These are phyloP conservation scores for Heliconius charithonia DNA, from an alignment of 2,888 invertebrate genomes.

Conservation along the genomic window DNA sequence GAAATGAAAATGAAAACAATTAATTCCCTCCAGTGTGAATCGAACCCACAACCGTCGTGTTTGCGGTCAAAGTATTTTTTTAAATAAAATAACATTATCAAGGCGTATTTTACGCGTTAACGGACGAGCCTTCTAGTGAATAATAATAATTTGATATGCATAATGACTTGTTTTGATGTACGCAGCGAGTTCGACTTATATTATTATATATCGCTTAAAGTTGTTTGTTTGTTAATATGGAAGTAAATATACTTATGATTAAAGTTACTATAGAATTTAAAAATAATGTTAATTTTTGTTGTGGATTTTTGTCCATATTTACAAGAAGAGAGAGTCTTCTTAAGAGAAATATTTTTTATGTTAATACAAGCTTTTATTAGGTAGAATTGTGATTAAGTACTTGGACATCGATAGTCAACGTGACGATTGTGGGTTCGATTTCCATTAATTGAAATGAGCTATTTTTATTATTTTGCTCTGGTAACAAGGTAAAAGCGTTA, in stretches of 20 bases:
- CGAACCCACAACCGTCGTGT: background rate
- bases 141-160: slow-evolving; percentile 7
- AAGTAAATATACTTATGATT: background rate
- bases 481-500: background rate
- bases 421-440: background rate
- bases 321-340: no score
- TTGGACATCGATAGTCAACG: no score
- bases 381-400: no score
- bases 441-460: background rate
- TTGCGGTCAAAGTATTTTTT: background rate
- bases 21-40: background rate
- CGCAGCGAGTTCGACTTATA: background rate
- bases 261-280: background rate
- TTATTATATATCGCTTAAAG: background rate
- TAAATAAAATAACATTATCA: background rate
- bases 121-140: background rate
- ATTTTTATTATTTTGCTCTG: background rate
- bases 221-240: background rate
- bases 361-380: no score
- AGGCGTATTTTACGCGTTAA: background rate
- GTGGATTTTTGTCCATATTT: background rate
- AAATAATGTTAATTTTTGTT: background rate
- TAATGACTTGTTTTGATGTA: slow-evolving; percentile 20
- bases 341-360: no score
- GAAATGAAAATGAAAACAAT: no score